These are phyloP conservation scores for Carassius gibelio DNA, from an alignment of 2,113 vertebrate species.

Conservation along the genomic window DNA sequence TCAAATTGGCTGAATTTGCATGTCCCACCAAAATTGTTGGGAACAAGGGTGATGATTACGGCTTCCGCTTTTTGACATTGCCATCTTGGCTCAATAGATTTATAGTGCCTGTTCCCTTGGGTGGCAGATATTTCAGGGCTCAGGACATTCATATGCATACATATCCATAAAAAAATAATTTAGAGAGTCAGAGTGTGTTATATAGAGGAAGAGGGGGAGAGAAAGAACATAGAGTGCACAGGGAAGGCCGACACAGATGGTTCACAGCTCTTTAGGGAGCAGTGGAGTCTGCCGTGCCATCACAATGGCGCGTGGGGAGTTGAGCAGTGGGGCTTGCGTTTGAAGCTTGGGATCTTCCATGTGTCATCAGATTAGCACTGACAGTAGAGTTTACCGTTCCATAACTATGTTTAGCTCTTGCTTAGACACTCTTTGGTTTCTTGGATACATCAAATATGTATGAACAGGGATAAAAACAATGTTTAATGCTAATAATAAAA, in stretches of 20 bases:
- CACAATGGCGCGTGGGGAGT: not conserved
- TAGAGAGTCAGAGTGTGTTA: not conserved
- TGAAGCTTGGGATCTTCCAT: slow-evolving; percentile 8
- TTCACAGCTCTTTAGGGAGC: slow-evolving; percentile 22
- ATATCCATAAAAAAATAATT: slow-evolving; percentile 38
- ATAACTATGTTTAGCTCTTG: not conserved
- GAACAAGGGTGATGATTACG: too few relatives aligned
- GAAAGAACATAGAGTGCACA: not conserved
- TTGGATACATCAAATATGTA: slow-evolving; percentile 1
- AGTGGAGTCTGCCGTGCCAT: slow-evolving; percentile 19
- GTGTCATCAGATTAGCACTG: slow-evolving; percentile 4
- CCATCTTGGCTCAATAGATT: slow-evolving; percentile 29
- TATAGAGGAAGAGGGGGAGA: not conserved
- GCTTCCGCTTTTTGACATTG: not conserved
- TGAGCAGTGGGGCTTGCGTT: slow-evolving; percentile 26
- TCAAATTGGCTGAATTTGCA: slow-evolving; percentile 43
- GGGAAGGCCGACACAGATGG: slow-evolving; percentile 38
- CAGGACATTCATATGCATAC: slow-evolving; percentile 19
- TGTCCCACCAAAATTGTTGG: slow-evolving; percentile 27
- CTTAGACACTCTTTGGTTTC: not conserved
- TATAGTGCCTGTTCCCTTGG: slow-evolving; percentile 11
- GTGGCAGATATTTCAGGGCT: slow-evolving; percentile 28
- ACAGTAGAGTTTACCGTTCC: slow-evolving; percentile 13
- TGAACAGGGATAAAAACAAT: too few relatives aligned
- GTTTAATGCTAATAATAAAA: too few relatives aligned